phyloP scores from a whole-genome alignment of 1,140 invertebrate species.

The Calephelis virginiensis region DNA sequence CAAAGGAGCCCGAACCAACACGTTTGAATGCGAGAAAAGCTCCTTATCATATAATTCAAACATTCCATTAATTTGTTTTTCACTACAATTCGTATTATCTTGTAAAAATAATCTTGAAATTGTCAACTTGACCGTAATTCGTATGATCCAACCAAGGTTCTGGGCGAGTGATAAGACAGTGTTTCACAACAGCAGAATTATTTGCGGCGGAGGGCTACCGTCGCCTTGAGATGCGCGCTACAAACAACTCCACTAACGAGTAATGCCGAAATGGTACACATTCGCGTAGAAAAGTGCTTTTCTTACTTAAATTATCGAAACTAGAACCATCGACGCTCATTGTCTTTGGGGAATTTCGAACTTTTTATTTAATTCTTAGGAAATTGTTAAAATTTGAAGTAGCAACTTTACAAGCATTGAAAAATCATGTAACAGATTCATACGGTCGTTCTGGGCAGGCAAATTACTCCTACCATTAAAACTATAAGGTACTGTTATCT shows the following conservation, averaged over 20 bases:
- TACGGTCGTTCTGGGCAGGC: too few species aligned
- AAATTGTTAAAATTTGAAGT: too few species aligned
- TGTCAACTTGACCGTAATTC: conserved; percentile 77
- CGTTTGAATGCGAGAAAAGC: too few species aligned
- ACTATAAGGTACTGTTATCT: too few species aligned
- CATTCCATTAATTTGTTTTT: conserved; percentile 9
- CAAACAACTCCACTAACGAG: conserved; percentile 62
- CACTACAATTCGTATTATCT: conserved; percentile 52
- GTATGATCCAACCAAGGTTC: conserved; percentile 69
- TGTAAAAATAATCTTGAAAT: conserved; percentile 65
- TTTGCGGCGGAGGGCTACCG: conserved; percentile 66
- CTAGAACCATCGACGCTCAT: too few species aligned
- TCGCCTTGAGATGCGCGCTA: conserved; percentile 71
- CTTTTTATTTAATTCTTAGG: too few species aligned
- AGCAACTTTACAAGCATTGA: too few species aligned
- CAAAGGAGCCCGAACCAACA: too few species aligned
- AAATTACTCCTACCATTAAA: too few species aligned
- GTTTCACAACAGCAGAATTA: conserved; percentile 78
- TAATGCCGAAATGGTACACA: conserved; percentile 61
- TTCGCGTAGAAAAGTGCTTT: conserved; percentile 36
- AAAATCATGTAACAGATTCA: too few species aligned
- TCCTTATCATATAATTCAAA: background rate
- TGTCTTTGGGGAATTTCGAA: too few species aligned
- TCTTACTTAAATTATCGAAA: background rate
- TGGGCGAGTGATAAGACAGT: conserved; percentile 59